Conservation (phyloP, 2,797 vertebrate species). For the Manis crassicaudata region DNA sequence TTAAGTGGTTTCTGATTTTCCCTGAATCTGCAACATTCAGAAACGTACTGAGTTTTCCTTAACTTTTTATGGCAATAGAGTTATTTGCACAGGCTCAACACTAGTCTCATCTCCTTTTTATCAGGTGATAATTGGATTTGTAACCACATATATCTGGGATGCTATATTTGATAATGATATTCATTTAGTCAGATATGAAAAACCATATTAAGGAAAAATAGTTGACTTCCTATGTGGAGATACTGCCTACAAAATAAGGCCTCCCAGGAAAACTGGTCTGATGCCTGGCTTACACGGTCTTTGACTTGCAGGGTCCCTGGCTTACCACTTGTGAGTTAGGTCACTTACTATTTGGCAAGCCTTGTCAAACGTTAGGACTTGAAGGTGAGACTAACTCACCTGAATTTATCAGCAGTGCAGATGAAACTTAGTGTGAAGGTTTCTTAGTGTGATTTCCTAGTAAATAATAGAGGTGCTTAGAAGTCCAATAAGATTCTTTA, state of each 20-base stretch:
- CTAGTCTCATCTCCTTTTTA: background rate
- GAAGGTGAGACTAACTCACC: background rate
- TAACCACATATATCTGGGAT: background rate
- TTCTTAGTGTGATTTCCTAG: background rate
- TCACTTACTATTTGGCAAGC: background rate
- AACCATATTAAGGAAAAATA: background rate
- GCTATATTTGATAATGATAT: background rate
- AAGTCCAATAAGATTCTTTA: background rate
- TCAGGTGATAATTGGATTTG: background rate
- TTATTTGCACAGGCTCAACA: background rate
- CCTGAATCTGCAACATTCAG: background rate
- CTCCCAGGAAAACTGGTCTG: background rate
- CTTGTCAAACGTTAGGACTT: background rate
- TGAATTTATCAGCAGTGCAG: background rate
- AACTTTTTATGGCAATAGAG: background rate
- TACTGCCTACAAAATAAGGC: background rate
- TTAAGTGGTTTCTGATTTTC: slow-evolving; percentile 1
- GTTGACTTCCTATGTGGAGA: background rate
- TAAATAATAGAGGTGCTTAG: background rate
- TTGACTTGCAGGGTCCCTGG: background rate
- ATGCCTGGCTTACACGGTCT: background rate
- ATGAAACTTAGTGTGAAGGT: background rate
- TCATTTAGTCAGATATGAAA: background rate
- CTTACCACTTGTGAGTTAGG: background rate
- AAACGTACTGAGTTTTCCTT: background rate